Base-by-base conservation (phyloP, 1,140 invertebrate species). In the Colletes latitarsis region DNA sequence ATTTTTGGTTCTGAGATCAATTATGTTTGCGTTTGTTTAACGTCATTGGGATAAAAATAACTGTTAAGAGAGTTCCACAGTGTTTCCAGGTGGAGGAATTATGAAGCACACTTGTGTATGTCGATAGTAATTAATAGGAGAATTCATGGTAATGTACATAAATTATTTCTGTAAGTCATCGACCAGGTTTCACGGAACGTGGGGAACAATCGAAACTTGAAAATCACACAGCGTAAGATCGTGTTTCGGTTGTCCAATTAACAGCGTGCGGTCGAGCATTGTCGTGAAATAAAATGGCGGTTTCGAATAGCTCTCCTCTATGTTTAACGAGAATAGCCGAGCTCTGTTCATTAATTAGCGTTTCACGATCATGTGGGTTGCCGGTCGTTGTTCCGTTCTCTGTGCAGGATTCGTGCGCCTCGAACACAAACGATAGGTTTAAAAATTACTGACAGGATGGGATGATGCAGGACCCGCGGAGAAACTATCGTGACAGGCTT, bases 171-270 rank as follows among this genome's bases (percentile, higher is more conserved):
- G 43, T 62, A 39, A 19, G 46, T 46, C 57, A 46, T 30, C 46
- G 46, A 17, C 0, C 10, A 10, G 9, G 41, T 52, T 77, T 70
- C 68, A 17, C 41, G 43, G 55, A 19, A 70, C 17, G 21, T 14
- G 10, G 5, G 12, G 8, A 62, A 76, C 63, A 39, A 70, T 58
- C 75, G 75, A 60, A 58, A 62, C 66, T 55, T 49, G 75, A 70
- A 70, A 77, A 62, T 70, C 67, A 49, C 74, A 6, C 21, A 17
- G 41, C 53, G 66, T 69, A 69, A 49, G 74, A 49, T 77, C 75
- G 67, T 77, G 75, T 77, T 77, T 71, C 75, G 75, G 55, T 71
- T 43, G 43, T 52, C 75, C 67, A 77, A 77, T 77, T 77, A 77
- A 77, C 75, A 43, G 62, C 57, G 43, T 6, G 55, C 17, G 67